Base-by-base conservation (phyloP, 2,888 invertebrate species). In the Eristalinus aeneus region DNA sequence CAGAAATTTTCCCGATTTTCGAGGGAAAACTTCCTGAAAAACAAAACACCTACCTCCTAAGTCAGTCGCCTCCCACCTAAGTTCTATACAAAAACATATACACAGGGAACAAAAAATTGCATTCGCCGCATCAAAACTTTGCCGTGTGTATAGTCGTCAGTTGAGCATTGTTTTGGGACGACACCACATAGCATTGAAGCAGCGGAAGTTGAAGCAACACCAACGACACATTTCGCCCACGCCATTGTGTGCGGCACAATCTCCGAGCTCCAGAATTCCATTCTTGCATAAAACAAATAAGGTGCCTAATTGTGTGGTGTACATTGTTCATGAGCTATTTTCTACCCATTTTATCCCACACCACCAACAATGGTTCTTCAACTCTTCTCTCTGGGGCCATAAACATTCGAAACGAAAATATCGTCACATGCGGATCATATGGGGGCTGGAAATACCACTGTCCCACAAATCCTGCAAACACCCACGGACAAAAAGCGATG, bases 281-380 rank as follows among this genome's bases (percentile, higher is more conserved):
- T 86, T 82, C 77, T 82, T 86, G 32, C 36, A 63, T 78, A 64
- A n/a, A 82, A 82, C 86, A 86, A 86, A 86, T 86, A 86, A 82
- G 86, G 86, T 82, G 86, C 86, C 86, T 86, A 86, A 86, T 86
- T 86, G 86, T 86, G 86, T 86, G 86, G 77, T 86, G 82, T 74
- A 82, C 81, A 86, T 86, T 86, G 82, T 86, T 86, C 86, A 46
- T 46, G 64, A 77, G 85, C 72, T 80, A 85, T 82, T 82, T 27
- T 74, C 74, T 64, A 46, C 27, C 27, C 11, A 71, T n/a, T n/a
- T n/a, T 10, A 12, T 61, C 36, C 60, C 36, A 36, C 16, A 4
- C 23, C 65, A 11, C 1, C 23, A 27, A 23, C 23, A 20, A 16
- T 34, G 22, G 58, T 60, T 64, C 46, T 46, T 46, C 46, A 46